A percentile compares a stretch with the other conserved stretches of the same genome.
Conservation (phyloP, 2,888 invertebrate genomes). For the Polyommatus iphigenia region DNA sequence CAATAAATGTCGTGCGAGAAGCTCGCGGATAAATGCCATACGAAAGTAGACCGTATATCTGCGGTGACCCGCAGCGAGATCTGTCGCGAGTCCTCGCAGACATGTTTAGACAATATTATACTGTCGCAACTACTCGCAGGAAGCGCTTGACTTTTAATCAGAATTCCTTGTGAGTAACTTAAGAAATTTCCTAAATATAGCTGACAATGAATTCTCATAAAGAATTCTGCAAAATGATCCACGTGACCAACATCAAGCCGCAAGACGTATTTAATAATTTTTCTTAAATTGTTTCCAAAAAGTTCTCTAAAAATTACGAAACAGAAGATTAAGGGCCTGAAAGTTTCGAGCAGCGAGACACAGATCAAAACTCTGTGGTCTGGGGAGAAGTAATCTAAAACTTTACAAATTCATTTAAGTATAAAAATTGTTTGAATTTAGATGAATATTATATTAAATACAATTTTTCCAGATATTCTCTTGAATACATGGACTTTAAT, state of each 20-base stretch:
- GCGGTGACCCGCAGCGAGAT: no score
- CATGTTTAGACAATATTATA: no score
- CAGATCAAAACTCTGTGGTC: slow-evolving; percentile 15
- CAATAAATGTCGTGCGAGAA: no score
- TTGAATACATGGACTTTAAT: background rate
- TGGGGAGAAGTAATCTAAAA: slow-evolving; percentile 21
- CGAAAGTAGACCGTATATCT: no score
- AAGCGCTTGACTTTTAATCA: no score
- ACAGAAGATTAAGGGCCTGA: background rate
- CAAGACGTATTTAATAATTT: background rate
- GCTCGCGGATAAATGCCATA: no score
- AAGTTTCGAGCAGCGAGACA: background rate
- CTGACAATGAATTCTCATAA: background rate
- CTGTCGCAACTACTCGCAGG: no score
- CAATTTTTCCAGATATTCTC: background rate
- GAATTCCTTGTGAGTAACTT: background rate
- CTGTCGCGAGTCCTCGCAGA: no score
- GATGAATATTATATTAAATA: background rate
- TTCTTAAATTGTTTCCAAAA: slow-evolving; percentile 14
- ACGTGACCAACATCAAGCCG: background rate
- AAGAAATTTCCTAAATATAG: background rate
- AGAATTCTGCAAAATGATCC: background rate
- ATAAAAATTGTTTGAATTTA: slow-evolving; percentile 17
- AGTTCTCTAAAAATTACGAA: slow-evolving; percentile 15
- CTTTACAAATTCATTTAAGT: slow-evolving; percentile 6